Evolutionary conservation across 2,888 invertebrate genomes (phyloP).

Genomic region (Meta bourneti): DNA sequence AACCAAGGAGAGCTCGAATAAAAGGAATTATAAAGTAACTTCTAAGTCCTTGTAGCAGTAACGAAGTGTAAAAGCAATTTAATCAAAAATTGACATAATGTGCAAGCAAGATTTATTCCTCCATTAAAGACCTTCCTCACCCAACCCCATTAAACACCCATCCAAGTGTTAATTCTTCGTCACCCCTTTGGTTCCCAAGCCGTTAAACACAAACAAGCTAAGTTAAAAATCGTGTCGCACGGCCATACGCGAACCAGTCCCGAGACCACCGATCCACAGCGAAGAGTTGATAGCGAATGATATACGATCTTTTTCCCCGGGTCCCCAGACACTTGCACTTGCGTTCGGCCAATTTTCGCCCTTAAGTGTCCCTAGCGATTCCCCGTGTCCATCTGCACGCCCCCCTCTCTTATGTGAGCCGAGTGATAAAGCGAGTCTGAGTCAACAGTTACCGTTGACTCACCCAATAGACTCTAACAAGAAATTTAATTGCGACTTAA

Average conservation of each 20-base stretch:
- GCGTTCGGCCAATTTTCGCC: constrained; percentile 36
- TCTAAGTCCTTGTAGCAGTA: neutral
- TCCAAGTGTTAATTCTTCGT: neutral
- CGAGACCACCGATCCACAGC: neutral
- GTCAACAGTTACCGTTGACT: constrained; percentile 28
- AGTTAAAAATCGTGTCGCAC: constrained; percentile 35
- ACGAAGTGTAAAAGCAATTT: neutral
- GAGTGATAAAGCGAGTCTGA: constrained; percentile 3
- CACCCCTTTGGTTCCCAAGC: neutral
- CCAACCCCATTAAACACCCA: neutral
- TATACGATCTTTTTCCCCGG: neutral
- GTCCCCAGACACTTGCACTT: constrained; percentile 15
- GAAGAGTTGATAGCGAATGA: neutral
- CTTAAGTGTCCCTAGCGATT: constrained; percentile 40
- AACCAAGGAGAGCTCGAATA: no score
- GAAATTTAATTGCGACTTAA: constrained; percentile 37
- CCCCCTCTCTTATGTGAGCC: neutral
- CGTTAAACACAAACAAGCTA: constrained; percentile 3
- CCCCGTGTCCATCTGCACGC: constrained; percentile 7
- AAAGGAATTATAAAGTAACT: no score
- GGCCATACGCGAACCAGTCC: no score
- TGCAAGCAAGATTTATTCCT: neutral
- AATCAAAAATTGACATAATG: neutral
- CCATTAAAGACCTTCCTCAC: neutral
- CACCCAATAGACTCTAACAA: constrained; percentile 20